These are phyloP conservation scores for Mesochorus sp. DNA, from an alignment of 2,888 invertebrate genomes.

Conservation along the genomic window DNA sequence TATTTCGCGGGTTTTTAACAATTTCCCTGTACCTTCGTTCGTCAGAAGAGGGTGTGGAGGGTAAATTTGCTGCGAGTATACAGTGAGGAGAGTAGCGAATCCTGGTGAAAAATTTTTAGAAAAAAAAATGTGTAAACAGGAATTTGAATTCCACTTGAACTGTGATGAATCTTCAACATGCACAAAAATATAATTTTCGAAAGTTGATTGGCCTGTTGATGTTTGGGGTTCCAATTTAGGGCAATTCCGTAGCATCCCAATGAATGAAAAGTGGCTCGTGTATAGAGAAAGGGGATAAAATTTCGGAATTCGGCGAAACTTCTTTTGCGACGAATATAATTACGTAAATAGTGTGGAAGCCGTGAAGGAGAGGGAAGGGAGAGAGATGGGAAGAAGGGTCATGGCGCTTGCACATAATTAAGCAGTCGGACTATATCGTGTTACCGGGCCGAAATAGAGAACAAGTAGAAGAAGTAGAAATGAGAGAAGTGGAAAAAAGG, in stretches of 20 bases:
- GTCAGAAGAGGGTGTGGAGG: no score
- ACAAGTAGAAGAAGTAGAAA: conserved; percentile 24
- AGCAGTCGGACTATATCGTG: conserved; percentile 57
- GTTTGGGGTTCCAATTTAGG: conserved; percentile 2
- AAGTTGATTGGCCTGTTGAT: no score
- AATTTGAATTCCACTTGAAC: conserved; percentile 5
- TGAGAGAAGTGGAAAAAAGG: conserved; percentile 7
- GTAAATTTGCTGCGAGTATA: no score
- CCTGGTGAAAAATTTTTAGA: no score
- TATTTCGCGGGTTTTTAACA: no score
- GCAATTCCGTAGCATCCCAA: neutral
- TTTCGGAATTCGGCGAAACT: conserved; percentile 27
- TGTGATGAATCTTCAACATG: neutral
- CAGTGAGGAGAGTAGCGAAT: no score
- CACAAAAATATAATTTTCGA: neutral
- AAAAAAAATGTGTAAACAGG: no score
- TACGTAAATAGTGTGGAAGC: conserved; percentile 44
- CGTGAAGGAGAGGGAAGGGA: neutral
- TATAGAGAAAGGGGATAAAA: neutral
- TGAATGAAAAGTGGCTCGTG: neutral
- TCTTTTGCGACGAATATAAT: conserved; percentile 42
- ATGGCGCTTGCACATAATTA: conserved; percentile 54
- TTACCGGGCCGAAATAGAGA: conserved; percentile 48
- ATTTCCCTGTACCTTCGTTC: no score
- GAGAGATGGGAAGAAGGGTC: conserved; percentile 24